Conservation (phyloP, 1,140 invertebrate genomes). For the Camponotus vicinus region DNA sequence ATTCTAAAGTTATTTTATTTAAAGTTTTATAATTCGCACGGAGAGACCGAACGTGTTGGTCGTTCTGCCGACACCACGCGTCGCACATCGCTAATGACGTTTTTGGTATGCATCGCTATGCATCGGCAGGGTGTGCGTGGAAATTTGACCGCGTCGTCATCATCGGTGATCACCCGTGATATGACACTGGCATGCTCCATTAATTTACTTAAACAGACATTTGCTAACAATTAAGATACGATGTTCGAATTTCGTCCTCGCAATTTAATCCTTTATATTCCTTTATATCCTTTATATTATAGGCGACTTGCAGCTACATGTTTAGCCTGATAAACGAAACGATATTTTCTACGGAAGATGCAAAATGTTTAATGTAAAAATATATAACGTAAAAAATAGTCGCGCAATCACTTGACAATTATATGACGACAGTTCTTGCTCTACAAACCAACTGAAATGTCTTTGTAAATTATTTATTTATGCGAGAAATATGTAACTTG, state of each 20-base stretch:
- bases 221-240: not conserved
- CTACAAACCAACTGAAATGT: not conserved
- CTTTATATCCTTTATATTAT: not conserved
- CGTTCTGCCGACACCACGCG: not conserved
- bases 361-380: not conserved
- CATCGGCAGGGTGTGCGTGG: not conserved
- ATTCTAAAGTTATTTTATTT: constrained; percentile 78
- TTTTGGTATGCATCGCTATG: not conserved
- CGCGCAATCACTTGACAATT: not conserved
- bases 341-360: not conserved
- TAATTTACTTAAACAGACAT: not conserved
- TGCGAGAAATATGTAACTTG: not conserved
- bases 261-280: not conserved
- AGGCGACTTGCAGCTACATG: not conserved
- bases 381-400: not conserved
- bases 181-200: not conserved
- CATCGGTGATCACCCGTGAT: not conserved
- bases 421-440: not conserved
- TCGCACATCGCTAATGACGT: not conserved
- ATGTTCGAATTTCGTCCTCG: not conserved
- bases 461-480: not conserved
- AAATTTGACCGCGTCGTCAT: not conserved
- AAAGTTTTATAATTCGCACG: constrained; percentile 74
- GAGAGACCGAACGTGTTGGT: constrained; percentile 54
- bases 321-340: not conserved